Evolutionary conservation across 2,113 vertebrate species (phyloP).

Genomic region (Nannobrachium achirus): DNA sequence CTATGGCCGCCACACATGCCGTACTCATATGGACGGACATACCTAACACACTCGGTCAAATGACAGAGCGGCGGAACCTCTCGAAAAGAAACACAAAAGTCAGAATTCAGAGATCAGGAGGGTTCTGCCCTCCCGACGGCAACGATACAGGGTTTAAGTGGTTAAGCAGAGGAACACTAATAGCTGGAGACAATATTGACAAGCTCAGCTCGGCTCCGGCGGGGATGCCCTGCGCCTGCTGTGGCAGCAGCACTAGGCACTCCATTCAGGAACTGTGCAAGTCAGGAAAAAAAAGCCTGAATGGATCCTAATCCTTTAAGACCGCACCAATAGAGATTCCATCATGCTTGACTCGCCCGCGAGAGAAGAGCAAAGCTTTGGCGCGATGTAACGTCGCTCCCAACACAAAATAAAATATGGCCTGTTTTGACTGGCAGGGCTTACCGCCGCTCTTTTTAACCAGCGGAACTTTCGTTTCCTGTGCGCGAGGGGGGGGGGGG

Average conservation of each 20-base stretch:
- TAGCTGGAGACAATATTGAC: conserved; percentile 22
- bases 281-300: conserved; percentile 62
- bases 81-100: too few relatives aligned
- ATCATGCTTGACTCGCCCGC: conserved; percentile 65
- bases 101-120: too few relatives aligned
- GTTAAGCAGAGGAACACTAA: conserved; percentile 9
- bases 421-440: conserved; percentile 71
- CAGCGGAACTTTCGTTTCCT: conserved; percentile 64
- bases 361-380: conserved; percentile 58
- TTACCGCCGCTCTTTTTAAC: conserved; percentile 56
- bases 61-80: too few relatives aligned
- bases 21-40: too few relatives aligned
- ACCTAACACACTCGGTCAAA: too few relatives aligned
- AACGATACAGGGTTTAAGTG: too few relatives aligned
- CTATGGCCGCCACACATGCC: too few relatives aligned
- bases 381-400: conserved; percentile 62
- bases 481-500: conserved; percentile 45
- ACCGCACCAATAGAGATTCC: conserved; percentile 69
- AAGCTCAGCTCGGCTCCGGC: conserved; percentile 37
- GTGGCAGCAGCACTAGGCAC: conserved; percentile 34
- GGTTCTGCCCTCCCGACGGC: too few relatives aligned
- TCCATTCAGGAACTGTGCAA: conserved; percentile 56
- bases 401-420: conserved; percentile 65
- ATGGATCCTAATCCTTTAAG: conserved; percentile 69
- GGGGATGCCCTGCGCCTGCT: conserved; percentile 37